Evolutionary conservation across 2,797 vertebrate genomes (phyloP).

Genomic region (Synaphobranchus kaupii): DNA sequence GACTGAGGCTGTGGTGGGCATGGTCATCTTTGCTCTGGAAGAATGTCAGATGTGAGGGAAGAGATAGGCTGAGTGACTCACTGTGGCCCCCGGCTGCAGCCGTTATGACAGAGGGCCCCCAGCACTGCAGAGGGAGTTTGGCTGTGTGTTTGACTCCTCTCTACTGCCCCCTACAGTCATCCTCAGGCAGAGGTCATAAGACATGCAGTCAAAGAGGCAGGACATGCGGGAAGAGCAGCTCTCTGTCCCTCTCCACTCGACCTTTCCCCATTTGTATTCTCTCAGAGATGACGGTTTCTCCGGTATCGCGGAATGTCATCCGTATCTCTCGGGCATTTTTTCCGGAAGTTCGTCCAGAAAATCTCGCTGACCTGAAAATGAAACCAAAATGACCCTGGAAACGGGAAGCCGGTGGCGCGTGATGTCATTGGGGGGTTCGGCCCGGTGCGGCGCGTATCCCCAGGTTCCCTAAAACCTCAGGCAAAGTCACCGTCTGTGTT

Average conservation of each 20-base stretch:
- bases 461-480: background rate
- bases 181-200: background rate
- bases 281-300: conserved; percentile 46
- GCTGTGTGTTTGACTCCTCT: background rate
- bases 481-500: conserved; percentile 1
- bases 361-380: background rate
- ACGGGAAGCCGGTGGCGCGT: background rate
- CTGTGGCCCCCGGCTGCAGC: background rate
- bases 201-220: background rate
- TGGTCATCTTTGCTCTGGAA: background rate
- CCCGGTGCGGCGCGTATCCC: background rate
- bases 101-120: background rate
- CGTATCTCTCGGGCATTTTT: conserved; percentile 38
- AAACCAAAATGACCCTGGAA: background rate
- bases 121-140: background rate
- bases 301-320: conserved; percentile 55
- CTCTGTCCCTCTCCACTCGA: background rate
- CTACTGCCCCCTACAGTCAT: background rate
- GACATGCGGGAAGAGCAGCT: background rate
- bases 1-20: background rate
- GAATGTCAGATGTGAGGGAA: background rate
- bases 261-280: background rate
- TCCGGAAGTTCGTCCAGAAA: conserved; percentile 36
- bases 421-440: background rate
- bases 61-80: background rate